Conservation (phyloP, 2,113 vertebrate genomes). For the Gadus macrocephalus region DNA sequence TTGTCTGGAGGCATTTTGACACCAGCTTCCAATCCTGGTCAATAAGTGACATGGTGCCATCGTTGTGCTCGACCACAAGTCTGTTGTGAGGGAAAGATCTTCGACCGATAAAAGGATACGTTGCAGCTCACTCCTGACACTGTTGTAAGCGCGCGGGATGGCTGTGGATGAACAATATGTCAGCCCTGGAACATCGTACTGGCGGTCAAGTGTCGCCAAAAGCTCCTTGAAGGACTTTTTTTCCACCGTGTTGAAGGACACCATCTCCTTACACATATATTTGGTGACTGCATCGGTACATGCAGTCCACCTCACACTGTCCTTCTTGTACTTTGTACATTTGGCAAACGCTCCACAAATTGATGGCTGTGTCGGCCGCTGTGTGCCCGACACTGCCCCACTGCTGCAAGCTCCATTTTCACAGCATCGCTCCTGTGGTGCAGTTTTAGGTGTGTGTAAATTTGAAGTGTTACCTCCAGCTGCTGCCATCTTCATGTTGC, state of each 20-base stretch:
- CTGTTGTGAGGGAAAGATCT: background rate
- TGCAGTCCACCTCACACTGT: background rate
- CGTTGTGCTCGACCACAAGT: background rate
- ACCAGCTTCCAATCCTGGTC: background rate
- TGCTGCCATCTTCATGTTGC: background rate
- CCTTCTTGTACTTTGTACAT: background rate
- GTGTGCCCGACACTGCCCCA: background rate
- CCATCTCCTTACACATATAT: background rate
- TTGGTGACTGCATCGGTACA: background rate
- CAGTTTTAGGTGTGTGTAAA: background rate
- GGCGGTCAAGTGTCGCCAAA: background rate
- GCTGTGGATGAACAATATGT: background rate
- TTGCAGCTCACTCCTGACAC: background rate
- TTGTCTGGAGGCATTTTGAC: background rate
- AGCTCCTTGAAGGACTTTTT: background rate
- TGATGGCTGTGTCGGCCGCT: background rate
- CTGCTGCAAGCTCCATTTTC: background rate
- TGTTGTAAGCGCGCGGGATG: background rate
- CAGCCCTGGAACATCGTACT: too few species aligned
- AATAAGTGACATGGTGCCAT: constrained; percentile 1
- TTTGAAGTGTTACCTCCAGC: background rate
- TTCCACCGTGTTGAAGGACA: background rate
- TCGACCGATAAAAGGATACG: background rate
- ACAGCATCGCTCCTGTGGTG: too few species aligned
- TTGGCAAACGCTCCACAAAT: background rate